A percentile compares a stretch with the other conserved stretches of the same genome.
These are phyloP conservation scores for Phaethon lepturus DNA, from an alignment of 2,113 vertebrate species.

Conservation along the genomic window DNA sequence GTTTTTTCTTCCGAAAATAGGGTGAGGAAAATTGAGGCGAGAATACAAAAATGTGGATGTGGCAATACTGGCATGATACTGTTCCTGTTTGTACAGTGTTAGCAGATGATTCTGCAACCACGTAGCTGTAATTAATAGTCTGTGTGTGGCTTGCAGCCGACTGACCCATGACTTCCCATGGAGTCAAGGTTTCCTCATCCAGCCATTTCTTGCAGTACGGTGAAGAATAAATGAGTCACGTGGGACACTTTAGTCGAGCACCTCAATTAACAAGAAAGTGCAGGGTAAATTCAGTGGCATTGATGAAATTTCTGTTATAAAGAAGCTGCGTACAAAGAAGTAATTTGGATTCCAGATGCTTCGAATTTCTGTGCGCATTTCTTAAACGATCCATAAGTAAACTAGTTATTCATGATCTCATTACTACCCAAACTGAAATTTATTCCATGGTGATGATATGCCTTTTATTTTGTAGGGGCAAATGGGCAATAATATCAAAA, in stretches of 20 bases:
- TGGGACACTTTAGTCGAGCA: not conserved
- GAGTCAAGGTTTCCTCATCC: constrained; percentile 4
- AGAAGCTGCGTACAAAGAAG: not conserved
- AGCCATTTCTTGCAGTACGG: not conserved
- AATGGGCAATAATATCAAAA: not conserved
- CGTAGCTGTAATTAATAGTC: constrained; percentile 28
- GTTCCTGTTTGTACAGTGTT: constrained; percentile 6
- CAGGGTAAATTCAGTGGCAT: constrained; percentile 8
- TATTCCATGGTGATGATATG: not conserved
- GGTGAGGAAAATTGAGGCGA: constrained; percentile 13
- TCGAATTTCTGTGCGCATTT: constrained; percentile 1
- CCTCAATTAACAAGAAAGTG: constrained; percentile 8
- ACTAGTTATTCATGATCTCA: not conserved
- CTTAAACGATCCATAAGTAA: not conserved
- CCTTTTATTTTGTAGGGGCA: not conserved
- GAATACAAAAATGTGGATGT: constrained; percentile 28
- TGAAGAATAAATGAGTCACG: not conserved
- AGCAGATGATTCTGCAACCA: constrained; percentile 11
- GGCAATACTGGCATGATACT: not conserved
- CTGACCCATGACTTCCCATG: constrained; percentile 25
- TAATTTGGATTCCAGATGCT: constrained; percentile 3
- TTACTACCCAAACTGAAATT: not conserved
- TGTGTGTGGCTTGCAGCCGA: not conserved
- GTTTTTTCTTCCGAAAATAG: not conserved
- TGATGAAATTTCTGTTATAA: constrained; percentile 10